Percentiles rank a stretch among this genome's conserved stretches.
phyloP scores from a whole-genome alignment of 2,113 vertebrate genomes.

The Tragelaphus imberbis region DNA sequence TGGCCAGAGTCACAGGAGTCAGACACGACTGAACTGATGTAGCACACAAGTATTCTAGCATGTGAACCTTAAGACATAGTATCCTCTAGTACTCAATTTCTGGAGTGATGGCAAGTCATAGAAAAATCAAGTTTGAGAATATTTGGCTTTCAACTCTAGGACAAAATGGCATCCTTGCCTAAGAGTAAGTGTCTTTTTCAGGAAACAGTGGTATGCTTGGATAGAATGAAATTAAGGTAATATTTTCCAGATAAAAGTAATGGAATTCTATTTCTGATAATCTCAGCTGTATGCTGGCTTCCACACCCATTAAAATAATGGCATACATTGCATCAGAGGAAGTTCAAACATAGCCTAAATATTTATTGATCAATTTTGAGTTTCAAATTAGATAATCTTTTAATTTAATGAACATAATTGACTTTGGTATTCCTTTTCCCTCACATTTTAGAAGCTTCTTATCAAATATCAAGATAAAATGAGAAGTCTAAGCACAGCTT shows the following conservation, averaged over 20 bases:
- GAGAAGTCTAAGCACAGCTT: neutral
- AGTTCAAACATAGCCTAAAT: neutral
- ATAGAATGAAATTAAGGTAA: neutral
- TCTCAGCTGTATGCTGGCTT: neutral
- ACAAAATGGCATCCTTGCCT: neutral
- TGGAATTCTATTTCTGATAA: neutral
- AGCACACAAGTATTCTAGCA: neutral
- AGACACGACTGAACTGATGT: fast-evolving
- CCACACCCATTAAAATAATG: neutral
- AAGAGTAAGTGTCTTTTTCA: neutral
- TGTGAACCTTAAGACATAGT: neutral
- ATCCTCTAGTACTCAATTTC: neutral
- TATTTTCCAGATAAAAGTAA: neutral
- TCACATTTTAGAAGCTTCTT: neutral
- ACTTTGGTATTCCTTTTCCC: neutral
- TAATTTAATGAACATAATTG: neutral
- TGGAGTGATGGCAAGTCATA: neutral
- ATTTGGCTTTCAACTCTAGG: neutral
- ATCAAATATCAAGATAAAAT: neutral
- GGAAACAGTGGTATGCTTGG: neutral
- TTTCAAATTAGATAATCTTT: neutral
- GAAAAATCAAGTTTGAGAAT: neutral
- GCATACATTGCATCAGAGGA: neutral
- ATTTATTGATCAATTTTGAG: neutral
- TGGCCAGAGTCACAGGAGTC: neutral